phyloP scores from a whole-genome alignment of 1,140 invertebrate genomes.

The Pollicipes pollicipes region DNA sequence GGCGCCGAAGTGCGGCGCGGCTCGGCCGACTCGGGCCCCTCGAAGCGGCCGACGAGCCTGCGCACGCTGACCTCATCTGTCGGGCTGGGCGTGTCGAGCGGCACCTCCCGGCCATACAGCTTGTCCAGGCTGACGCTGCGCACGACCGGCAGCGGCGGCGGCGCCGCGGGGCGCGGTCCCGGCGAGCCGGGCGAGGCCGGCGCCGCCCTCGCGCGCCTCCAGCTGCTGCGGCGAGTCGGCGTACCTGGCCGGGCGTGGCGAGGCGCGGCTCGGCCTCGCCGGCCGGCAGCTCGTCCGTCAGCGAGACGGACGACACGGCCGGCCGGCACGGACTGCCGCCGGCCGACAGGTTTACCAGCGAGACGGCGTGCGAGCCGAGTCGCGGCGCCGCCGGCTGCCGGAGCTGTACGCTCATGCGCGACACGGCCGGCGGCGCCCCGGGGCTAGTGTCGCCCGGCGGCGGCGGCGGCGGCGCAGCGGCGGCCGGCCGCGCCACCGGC shows the following conservation, averaged over 20 bases:
- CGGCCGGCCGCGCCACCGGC: too few relatives aligned
- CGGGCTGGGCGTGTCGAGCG: neutral
- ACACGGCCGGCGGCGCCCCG: neutral
- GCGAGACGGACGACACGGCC: neutral
- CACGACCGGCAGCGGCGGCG: neutral
- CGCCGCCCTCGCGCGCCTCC: neutral
- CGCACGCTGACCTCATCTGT: slow-evolving; percentile 5
- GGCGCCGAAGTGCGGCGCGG: neutral
- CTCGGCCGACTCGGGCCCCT: neutral
- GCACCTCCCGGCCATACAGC: neutral
- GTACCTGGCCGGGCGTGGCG: neutral
- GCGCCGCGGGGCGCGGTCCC: too few relatives aligned
- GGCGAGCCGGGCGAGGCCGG: neutral
- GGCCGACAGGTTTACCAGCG: neutral
- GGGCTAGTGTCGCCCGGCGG: too few relatives aligned
- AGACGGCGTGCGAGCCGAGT: neutral
- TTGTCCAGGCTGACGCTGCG: neutral
- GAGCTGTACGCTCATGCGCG: neutral
- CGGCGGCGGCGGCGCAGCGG: neutral
- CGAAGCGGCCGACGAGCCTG: neutral
- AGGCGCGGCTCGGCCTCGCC: neutral
- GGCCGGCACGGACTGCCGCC: neutral
- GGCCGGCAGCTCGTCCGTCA: neutral
- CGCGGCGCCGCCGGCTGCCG: neutral
- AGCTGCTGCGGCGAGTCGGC: neutral